Evolutionary conservation across 1,140 invertebrate genomes (phyloP).

Genomic region (Argopecten irradians): DNA sequence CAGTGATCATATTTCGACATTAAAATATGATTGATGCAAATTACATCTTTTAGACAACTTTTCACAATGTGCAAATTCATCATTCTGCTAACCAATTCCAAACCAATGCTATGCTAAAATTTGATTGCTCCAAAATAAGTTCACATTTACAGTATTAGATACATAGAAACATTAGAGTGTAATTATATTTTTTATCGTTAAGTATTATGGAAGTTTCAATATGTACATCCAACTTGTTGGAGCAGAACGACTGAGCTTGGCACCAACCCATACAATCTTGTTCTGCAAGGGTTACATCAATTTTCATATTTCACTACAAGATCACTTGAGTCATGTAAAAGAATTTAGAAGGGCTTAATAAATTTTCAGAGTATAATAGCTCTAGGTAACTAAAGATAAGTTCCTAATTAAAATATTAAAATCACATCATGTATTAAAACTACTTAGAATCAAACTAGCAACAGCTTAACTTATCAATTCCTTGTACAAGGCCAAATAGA

Average conservation of each 20-base stretch:
- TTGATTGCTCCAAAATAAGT: no score
- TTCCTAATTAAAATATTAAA: constrained; percentile 6
- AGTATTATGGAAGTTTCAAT: neutral
- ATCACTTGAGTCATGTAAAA: neutral
- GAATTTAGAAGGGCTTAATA: neutral
- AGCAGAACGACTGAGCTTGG: neutral
- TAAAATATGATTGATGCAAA: no score
- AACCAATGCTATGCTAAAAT: no score
- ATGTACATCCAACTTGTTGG: neutral
- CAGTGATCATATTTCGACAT: no score
- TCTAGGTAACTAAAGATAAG: neutral
- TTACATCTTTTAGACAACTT: no score
- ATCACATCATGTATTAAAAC: neutral
- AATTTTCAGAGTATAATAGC: neutral
- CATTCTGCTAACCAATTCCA: no score
- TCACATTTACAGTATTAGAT: no score
- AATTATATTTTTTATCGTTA: neutral
- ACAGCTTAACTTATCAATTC: neutral
- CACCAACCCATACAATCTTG: neutral
- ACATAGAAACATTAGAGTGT: neutral
- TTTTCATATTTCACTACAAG: neutral
- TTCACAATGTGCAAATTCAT: no score
- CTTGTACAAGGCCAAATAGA: neutral
- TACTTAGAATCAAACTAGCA: neutral
- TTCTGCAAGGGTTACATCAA: neutral